Evolutionary conservation across 2,888 invertebrate species (phyloP).

Genomic region (Protula sp.): DNA sequence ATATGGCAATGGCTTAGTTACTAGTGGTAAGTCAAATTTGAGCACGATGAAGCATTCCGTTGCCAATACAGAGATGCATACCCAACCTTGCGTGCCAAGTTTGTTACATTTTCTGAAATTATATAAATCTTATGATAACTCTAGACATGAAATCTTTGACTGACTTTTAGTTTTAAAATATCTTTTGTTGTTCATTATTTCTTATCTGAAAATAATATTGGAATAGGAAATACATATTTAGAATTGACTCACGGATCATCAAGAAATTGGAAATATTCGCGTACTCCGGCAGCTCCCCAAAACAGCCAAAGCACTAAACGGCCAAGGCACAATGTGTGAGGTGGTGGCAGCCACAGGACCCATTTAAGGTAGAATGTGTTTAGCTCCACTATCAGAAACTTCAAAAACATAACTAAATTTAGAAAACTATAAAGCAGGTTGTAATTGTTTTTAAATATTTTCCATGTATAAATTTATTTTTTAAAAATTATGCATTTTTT

Average conservation of each 20-base stretch:
- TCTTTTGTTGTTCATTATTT: no score
- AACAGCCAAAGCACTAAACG: slow-evolving; percentile 57
- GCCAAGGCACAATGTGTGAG: slow-evolving; percentile 57
- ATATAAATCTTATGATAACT: no score
- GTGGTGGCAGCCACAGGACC: slow-evolving; percentile 60
- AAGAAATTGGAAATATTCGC: slow-evolving; percentile 59
- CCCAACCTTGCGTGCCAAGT: slow-evolving; percentile 59
- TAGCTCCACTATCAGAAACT: slow-evolving; percentile 59
- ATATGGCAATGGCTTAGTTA: slow-evolving; percentile 57
- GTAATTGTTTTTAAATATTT: no score
- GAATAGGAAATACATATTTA: no score
- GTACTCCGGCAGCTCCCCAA: slow-evolving; percentile 58
- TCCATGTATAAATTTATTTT: no score
- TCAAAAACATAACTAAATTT: no score
- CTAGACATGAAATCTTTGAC: no score
- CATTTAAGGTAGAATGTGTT: slow-evolving; percentile 62
- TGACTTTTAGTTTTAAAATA: no score
- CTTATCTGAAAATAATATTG: no score
- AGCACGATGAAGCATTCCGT: slow-evolving; percentile 58
- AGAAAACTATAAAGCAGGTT: no score
- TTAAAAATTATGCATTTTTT: no score
- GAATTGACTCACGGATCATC: slow-evolving; percentile 59
- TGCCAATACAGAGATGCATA: slow-evolving; percentile 56
- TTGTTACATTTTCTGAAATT: slow-evolving; percentile 56
- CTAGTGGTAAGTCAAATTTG: slow-evolving; percentile 58